phyloP scores from a whole-genome alignment of 37 sponge, comb jelly and placozoan genomes.

The Ephydatia muelleri region DNA sequence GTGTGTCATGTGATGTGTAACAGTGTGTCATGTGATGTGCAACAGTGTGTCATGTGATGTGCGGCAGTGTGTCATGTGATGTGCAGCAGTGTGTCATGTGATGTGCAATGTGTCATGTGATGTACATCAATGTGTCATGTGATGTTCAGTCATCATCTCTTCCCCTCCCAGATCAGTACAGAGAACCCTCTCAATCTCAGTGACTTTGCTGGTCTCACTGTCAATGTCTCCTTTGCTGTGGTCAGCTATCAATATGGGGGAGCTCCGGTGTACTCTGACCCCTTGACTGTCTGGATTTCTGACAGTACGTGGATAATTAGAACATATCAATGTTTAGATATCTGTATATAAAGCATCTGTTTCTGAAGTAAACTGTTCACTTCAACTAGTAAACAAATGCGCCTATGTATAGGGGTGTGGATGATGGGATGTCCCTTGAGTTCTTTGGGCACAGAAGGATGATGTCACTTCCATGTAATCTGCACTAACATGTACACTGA shows the following conservation, averaged over 20 bases:
- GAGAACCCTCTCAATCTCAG: conserved; percentile 32
- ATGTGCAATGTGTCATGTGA: not conserved
- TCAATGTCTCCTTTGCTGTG: conserved; percentile 59
- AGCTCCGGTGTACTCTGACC: not conserved
- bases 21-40: too few relatives aligned
- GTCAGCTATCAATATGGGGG: conserved; percentile 22
- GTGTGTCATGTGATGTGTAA: too few relatives aligned
- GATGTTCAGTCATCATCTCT: too few relatives aligned
- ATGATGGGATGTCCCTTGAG: too few relatives aligned
- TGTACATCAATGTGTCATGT: not conserved
- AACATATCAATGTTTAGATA: not conserved
- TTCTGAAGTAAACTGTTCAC: not conserved
- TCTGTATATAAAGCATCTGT: not conserved
- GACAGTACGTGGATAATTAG: not conserved
- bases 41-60: too few relatives aligned
- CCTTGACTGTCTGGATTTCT: not conserved
- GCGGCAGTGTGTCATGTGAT: too few relatives aligned
- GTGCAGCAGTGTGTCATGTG: too few relatives aligned
- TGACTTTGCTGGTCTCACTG: conserved; percentile 26
- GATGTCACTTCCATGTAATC: too few relatives aligned
- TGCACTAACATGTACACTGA: too few relatives aligned
- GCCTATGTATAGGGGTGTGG: too few relatives aligned
- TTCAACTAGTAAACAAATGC: too few relatives aligned
- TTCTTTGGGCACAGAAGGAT: conserved; percentile 23
- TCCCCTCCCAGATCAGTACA: conserved; percentile 27